Base-by-base conservation (phyloP, 2,113 vertebrate species). In the Pollachius pollachius region DNA sequence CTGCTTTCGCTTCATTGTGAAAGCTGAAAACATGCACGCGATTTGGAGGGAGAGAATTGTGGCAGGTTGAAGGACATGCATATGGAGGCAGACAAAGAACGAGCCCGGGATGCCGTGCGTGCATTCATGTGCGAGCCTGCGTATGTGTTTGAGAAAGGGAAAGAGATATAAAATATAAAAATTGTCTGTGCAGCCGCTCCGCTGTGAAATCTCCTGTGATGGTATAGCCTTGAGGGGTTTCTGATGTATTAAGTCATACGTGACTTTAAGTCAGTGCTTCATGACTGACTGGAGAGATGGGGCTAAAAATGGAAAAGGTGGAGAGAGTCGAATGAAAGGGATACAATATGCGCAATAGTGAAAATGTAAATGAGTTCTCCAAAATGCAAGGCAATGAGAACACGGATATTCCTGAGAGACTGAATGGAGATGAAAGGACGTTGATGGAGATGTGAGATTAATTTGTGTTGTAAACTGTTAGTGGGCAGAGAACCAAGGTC, bases 1-100 rank as follows among this genome's bases (percentile, higher is more conserved):
- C 15, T 6, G 54, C 15, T n/a, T 57, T 48, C 41, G 41, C 41
- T 13, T 48, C 41, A 13, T 48, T 48, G 12, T 48, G 41, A 48
- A 48, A 48, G 41, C 15, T 16, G 54, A 16, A 13, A 57, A 57
- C 15, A 57, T 16, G 15, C 54, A 17, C 12, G 54, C 54, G 54
- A n/a, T 13, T 48, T 48, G 54, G 54, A 7, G 54, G n/a, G n/a
- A 57, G n/a, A 57, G 9, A 57, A 13, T 57, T 69, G n/a, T 48
- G 41, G 34, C 37, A 2, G 30, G 15, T 57, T 18, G 61, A 64
- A 77, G 69, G 73, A 78, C 71, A 69, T 69, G 23, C 65, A 57
- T 7, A n/a, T 57, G n/a, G 41, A 57, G 15, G 54, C 54, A 57
- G 41, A 9, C 41, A 9, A 48, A 48, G 41, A 48, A 48, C 12